Evolutionary conservation across 2,888 invertebrate species (phyloP).

Genomic region (Chironomus riparius): DNA sequence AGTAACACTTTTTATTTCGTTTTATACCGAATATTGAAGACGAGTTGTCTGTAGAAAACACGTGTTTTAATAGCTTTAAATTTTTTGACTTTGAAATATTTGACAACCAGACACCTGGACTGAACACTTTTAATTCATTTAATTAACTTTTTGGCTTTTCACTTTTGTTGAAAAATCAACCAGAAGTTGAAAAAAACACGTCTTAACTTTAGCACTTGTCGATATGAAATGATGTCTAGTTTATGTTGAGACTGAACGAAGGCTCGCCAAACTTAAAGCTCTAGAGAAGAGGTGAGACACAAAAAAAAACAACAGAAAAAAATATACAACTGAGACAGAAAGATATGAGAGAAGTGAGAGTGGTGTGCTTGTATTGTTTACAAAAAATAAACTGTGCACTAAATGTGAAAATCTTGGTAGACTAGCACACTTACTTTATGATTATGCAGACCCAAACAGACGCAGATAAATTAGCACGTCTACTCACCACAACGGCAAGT

Average conservation of each 20-base stretch:
- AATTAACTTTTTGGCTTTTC: background rate
- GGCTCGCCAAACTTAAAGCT: conserved; percentile 10
- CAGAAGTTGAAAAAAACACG: background rate
- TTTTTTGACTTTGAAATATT: background rate
- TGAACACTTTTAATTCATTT: too few relatives aligned
- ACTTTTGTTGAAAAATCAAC: background rate
- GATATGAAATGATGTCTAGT: conserved; percentile 8
- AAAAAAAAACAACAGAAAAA: background rate
- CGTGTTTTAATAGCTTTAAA: background rate
- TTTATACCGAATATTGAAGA: too few relatives aligned
- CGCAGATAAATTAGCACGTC: conserved; percentile 9
- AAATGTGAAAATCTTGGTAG: too few relatives aligned
- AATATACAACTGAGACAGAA: too few relatives aligned
- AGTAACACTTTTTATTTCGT: conserved; percentile 20
- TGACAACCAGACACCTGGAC: too few relatives aligned
- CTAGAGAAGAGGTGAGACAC: background rate
- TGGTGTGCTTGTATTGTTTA: background rate
- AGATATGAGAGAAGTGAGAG: background rate
- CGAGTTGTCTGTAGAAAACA: background rate
- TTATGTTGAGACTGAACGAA: conserved; percentile 12
- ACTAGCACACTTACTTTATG: background rate
- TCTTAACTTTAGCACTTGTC: conserved; percentile 10
- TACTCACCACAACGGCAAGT: background rate
- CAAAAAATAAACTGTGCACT: too few relatives aligned
- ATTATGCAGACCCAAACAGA: background rate